Evolutionary conservation across 2,113 vertebrate species (phyloP), one percentile per base, ranked within the genome.

Genomic region (Peromyscus polionotus): DNA sequence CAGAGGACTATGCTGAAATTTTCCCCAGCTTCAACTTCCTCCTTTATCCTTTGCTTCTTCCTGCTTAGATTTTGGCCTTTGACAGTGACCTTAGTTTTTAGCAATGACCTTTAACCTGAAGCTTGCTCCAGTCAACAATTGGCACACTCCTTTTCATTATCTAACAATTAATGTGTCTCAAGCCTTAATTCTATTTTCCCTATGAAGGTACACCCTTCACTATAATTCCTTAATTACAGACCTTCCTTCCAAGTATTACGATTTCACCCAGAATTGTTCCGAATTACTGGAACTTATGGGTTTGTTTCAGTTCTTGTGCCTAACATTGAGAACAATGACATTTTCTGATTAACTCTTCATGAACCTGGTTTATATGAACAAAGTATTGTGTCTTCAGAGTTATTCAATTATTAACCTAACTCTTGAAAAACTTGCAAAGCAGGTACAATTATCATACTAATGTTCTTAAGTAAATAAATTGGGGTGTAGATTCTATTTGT

Each of bases 191-290:
- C 26, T 4, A 31, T 36, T 11, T 73, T 91, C 12, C 59, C 6
- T 33, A 1, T 61, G 51, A 81, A 42, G 17, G 5, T 80, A 14
- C 81, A 67, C 57, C 51, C 42, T 87, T 92, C 54, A 70, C 65
- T 31, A 9, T 94, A 86, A 92, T 90, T 59, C 87, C 42, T 86
- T 79, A 91, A 89, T 91, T 91, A 87, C 20, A 96, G 28, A 6
- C 42, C 2, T 87, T 54, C 65, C 67, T 88, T 92, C 91, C 54
- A 42, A 84, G 54, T 57, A 16, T 85, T 75, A 86, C 92, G 26
- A 20, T 80, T 97, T 86, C 22, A 68, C 13, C 9, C 0, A 1
- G 3, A 84, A 7, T 33, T 42, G 45, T 51, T 89, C 75, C 68
- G 11, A 89, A 51, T 33, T 81, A 45, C 51, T 24, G 45, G 42